phyloP scores from a whole-genome alignment of 30 jellyfish, hydroid and myxozoan species.

The Hydractinia symbiolongicarpus region DNA sequence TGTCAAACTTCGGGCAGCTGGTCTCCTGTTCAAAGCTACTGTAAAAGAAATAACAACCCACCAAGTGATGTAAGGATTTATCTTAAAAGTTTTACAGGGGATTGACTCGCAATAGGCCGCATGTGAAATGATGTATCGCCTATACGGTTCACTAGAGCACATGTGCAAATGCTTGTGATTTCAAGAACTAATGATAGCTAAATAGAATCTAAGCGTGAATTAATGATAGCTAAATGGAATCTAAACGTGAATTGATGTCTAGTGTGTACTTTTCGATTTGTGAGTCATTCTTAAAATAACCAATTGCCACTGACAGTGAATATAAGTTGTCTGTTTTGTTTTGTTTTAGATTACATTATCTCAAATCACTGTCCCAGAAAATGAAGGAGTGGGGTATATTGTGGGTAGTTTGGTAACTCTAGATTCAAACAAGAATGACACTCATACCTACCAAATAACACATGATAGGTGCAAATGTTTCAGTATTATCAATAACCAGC shows the following conservation, averaged over 20 bases:
- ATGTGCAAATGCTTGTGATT: too few species aligned
- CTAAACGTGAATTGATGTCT: too few species aligned
- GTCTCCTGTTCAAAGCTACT: conserved; percentile 48
- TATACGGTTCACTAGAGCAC: too few species aligned
- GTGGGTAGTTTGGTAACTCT: conserved; percentile 51
- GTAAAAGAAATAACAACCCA: conserved; percentile 72
- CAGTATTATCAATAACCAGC: conserved; percentile 34
- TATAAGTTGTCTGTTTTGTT: not conserved
- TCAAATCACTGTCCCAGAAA: conserved; percentile 36
- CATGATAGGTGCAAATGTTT: conserved; percentile 48
- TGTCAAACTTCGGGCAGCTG: conserved; percentile 82
- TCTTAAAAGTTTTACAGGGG: too few species aligned
- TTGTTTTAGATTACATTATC: not conserved
- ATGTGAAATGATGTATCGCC: too few species aligned
- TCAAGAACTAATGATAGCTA: too few species aligned
- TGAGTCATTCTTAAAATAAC: too few species aligned
- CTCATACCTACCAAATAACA: conserved; percentile 38
- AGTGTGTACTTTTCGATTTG: too few species aligned
- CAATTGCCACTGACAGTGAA: too few species aligned
- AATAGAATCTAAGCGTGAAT: too few species aligned
- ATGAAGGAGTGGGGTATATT: conserved; percentile 42
- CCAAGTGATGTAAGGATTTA: conserved; percentile 60
- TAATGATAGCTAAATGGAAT: too few species aligned
- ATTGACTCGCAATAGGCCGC: too few species aligned
- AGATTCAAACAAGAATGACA: conserved; percentile 59